Percentiles rank a stretch among this genome's conserved stretches.
These are phyloP conservation scores for Nudaria mundana DNA, from an alignment of 2,888 invertebrate genomes.

Conservation along the genomic window DNA sequence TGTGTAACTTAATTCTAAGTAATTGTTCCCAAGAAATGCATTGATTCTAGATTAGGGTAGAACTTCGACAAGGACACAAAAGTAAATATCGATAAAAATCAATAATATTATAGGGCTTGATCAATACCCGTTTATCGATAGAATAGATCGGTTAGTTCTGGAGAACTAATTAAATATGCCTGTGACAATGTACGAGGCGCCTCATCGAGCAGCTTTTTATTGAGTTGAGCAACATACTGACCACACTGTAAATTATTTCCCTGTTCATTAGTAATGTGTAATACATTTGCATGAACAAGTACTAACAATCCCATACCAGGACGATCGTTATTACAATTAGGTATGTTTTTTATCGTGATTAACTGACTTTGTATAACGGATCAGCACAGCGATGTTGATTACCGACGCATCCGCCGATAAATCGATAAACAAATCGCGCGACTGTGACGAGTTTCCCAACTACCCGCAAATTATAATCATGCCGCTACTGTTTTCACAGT, in stretches of 20 bases:
- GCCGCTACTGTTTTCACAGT: slow-evolving; percentile 61
- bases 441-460: slow-evolving; percentile 68
- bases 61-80: slow-evolving; percentile 16
- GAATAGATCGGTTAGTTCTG: slow-evolving; percentile 57
- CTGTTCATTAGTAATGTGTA: slow-evolving; percentile 73
- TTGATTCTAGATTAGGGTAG: slow-evolving; percentile 49
- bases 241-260: slow-evolving; percentile 70
- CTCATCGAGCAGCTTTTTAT: slow-evolving; percentile 51
- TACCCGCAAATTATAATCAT: slow-evolving; percentile 64
- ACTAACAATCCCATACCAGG: slow-evolving; percentile 69
- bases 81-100: slow-evolving; percentile 44
- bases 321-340: slow-evolving; percentile 76
- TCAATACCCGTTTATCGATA: slow-evolving; percentile 37
- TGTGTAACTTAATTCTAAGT: slow-evolving; percentile 69
- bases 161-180: slow-evolving; percentile 44
- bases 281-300: slow-evolving; percentile 73
- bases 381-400: slow-evolving; percentile 65
- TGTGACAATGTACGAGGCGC: slow-evolving; percentile 56
- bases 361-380: slow-evolving; percentile 69
- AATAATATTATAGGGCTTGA: slow-evolving; percentile 22
- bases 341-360: slow-evolving; percentile 67
- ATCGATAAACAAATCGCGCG: slow-evolving; percentile 72
- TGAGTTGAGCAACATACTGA: slow-evolving; percentile 55
- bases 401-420: slow-evolving; percentile 71
- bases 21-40: slow-evolving; percentile 59